Base-by-base conservation (phyloP, 92 coral and sea anemone genomes). In the Palythoa heliodiscus region DNA sequence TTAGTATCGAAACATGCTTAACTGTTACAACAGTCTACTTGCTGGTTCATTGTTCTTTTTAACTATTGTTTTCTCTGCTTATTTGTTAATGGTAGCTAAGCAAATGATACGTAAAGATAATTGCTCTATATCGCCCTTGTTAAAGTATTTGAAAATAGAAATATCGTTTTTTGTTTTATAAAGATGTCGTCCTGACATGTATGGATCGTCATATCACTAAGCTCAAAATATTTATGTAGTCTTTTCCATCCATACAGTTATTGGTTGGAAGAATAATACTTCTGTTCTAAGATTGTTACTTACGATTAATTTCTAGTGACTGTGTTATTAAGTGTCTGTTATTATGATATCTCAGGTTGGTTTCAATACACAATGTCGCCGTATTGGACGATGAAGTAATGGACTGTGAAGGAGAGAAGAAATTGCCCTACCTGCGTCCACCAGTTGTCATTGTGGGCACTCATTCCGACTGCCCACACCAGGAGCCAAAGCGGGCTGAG, bases 361-460 rank as follows among this genome's bases (percentile, higher is more conserved):
- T 92, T 67, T 93, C 97, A 6, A 78, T 93, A 29, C 97, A 93
- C 71, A 92, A 82, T 58, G 88, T 92, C 6, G 87, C 85, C 16
- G 83, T 88, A 35, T 86, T 79, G 12, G 90, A 39, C 3, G 88
- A 60, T 69, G 87, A 60, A 8, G 37, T 37, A 22, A 71, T 54
- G n/a, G 19, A 55, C 22, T n/a, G 23, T 67, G 78, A 54, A 57
- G 82, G 86, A n/a, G 78, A 52, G 8, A 71, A 64, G 19, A 79
- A 87, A 22, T 74, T 66, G 69, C 92, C 97, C 0, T 91, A 93
- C 82, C 68, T 89, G 72, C 90, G 95, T 19, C 97, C 97, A 2
- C 97, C 97, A 2, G 95, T 93, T 15, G 87, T 93, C 47, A 83
- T 93, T 3, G 95, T 85, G 7, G 97, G 97, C 29, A 93, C 95